These are phyloP conservation scores for Lymantria dispar DNA, from an alignment of 2,888 invertebrate genomes.

Conservation along the genomic window DNA sequence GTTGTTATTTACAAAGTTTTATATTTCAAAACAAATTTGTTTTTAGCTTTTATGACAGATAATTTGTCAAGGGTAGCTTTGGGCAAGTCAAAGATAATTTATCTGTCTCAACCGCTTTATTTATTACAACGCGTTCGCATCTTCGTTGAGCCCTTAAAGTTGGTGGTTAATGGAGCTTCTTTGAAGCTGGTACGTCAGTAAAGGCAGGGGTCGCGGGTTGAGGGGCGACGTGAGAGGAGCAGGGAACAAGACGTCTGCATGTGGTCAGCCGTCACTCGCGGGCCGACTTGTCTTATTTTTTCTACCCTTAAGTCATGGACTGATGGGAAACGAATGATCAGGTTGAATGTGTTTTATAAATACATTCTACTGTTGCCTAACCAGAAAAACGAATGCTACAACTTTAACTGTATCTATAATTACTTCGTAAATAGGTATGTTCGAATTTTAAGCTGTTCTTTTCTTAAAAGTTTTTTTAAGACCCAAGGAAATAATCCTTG, in stretches of 20 bases:
- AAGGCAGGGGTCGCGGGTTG: slow-evolving; percentile 26
- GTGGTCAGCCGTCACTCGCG: slow-evolving; percentile 47
- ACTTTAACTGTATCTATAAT: neutral
- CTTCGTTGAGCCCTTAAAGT: slow-evolving; percentile 75
- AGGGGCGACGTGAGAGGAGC: slow-evolving; percentile 17
- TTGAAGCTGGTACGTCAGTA: slow-evolving; percentile 62
- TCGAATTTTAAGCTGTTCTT: no score
- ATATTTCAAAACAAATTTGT: slow-evolving; percentile 73
- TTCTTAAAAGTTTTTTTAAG: no score
- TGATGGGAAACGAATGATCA: slow-evolving; percentile 62
- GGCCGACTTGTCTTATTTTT: slow-evolving; percentile 49
- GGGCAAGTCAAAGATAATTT: slow-evolving; percentile 80
- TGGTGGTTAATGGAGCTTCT: slow-evolving; percentile 75
- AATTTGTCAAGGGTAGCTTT: slow-evolving; percentile 77
- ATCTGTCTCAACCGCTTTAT: slow-evolving; percentile 80
- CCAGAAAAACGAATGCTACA: neutral
- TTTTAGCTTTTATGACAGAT: slow-evolving; percentile 78
- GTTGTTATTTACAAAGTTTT: slow-evolving; percentile 67
- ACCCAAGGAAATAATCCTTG: no score
- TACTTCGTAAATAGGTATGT: no score
- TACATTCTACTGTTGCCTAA: slow-evolving; percentile 21
- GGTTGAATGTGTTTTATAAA: slow-evolving; percentile 36
- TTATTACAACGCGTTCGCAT: slow-evolving; percentile 77
- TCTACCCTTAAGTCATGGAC: slow-evolving; percentile 53
- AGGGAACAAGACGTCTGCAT: slow-evolving; percentile 30